Conservation (phyloP, 2,888 invertebrate genomes). For the Torymus tubicola region DNA sequence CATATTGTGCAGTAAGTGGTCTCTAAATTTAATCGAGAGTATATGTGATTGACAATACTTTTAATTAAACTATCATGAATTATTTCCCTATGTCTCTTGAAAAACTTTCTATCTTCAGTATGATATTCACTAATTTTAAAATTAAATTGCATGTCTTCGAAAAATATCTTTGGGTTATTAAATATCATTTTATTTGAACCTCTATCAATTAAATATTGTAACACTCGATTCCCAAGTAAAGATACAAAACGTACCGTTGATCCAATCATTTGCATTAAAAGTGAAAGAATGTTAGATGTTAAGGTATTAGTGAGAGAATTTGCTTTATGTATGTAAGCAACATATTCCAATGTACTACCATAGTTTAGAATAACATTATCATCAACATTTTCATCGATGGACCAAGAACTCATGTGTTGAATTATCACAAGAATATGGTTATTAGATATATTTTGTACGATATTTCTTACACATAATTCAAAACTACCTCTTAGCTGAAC, state of each 20-base stretch:
- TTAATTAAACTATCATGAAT: constrained; percentile 76
- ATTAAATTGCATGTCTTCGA: constrained; percentile 75
- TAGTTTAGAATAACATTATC: constrained; percentile 78
- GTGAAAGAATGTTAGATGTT: constrained; percentile 77
- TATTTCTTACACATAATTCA: constrained; percentile 79
- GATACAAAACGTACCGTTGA: constrained; percentile 77
- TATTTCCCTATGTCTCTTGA: constrained; percentile 77
- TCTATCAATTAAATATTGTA: constrained; percentile 80
- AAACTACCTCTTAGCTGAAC: constrained; percentile 77
- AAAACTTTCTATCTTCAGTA: constrained; percentile 77
- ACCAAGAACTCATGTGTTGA: constrained; percentile 78
- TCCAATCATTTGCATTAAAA: constrained; percentile 77
- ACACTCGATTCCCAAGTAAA: constrained; percentile 79
- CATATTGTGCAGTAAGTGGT: constrained; percentile 79
- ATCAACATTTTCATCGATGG: constrained; percentile 73
- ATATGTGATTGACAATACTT: constrained; percentile 77
- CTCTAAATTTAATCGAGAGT: constrained; percentile 78
- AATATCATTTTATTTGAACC: constrained; percentile 77
- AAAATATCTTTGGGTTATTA: constrained; percentile 78
- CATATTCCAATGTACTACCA: constrained; percentile 78
- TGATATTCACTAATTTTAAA: constrained; percentile 74
- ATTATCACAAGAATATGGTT: constrained; percentile 74
- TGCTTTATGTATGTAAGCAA: constrained; percentile 77
- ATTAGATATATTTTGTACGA: constrained; percentile 78
- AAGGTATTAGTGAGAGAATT: constrained; percentile 76